Percentiles rank a stretch among this genome's conserved stretches.
These are phyloP conservation scores for Ceratoteleas bidentatus DNA, from an alignment of 1,140 invertebrate species.

Conservation along the genomic window DNA sequence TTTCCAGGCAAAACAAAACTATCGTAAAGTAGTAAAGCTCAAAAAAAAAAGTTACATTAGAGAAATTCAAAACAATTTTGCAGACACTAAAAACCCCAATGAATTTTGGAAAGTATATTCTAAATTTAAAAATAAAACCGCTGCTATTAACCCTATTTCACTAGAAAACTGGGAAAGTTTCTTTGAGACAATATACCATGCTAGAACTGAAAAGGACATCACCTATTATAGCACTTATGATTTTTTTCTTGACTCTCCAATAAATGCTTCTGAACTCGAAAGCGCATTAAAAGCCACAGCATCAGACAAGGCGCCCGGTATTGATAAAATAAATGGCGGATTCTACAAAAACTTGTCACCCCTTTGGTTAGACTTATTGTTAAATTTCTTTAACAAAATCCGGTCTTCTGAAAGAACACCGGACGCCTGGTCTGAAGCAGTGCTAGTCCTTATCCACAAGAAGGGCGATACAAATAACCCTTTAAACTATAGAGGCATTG, in stretches of 20 bases:
- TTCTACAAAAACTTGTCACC: not conserved
- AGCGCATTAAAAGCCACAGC: not conserved
- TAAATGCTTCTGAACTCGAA: not conserved
- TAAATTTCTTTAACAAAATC: not conserved
- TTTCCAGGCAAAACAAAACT: not conserved
- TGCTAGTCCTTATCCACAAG: not conserved
- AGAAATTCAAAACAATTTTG: not conserved
- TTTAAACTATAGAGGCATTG: slow-evolving; percentile 3
- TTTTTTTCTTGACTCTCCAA: not conserved
- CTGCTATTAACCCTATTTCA: not conserved
- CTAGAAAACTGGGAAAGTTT: not conserved
- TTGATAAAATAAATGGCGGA: not conserved
- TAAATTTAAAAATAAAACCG: not conserved
- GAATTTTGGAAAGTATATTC: not conserved
- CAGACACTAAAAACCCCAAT: not conserved
- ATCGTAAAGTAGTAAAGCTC: not conserved
- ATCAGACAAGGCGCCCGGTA: not conserved
- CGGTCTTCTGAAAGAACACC: not conserved
- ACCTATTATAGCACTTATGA: not conserved
- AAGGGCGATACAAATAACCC: not conserved
- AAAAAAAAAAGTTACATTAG: not conserved
- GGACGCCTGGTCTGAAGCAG: not conserved
- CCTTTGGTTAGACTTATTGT: not conserved
- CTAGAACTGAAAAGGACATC: not conserved
- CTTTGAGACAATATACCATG: not conserved